These are phyloP conservation scores for Caenorhabditis sp. DNA, from an alignment of 2,888 invertebrate genomes.

Conservation along the genomic window DNA sequence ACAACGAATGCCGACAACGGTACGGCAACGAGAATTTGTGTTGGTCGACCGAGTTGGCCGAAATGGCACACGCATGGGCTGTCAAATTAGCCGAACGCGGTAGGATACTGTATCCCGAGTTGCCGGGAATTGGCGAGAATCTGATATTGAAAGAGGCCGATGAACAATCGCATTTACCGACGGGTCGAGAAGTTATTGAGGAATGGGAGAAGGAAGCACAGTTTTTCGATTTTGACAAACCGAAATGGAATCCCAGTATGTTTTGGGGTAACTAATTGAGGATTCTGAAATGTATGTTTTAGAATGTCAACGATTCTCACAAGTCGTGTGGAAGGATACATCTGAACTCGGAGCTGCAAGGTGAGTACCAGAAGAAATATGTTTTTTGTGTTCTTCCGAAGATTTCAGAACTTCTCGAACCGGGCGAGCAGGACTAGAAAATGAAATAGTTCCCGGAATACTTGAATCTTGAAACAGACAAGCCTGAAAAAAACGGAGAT, in stretches of 20 bases:
- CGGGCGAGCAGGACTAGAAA: too few species aligned
- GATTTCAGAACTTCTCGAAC: background rate
- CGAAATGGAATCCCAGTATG: constrained; percentile 66
- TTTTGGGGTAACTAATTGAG: background rate
- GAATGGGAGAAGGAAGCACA: constrained; percentile 67
- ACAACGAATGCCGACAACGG: constrained; percentile 56
- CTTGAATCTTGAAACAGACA: too few species aligned
- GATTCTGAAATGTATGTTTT: constrained; percentile 13
- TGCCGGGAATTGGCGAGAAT: constrained; percentile 70
- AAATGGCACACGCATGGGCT: constrained; percentile 69
- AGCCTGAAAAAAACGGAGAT: too few species aligned
- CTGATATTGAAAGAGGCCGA: constrained; percentile 58
- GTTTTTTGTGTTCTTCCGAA: too few species aligned
- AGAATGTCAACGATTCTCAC: constrained; percentile 69
- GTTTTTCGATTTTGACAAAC: constrained; percentile 65
- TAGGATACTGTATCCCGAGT: constrained; percentile 66
- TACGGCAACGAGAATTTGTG: constrained; percentile 59
- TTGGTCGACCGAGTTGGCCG: constrained; percentile 69
- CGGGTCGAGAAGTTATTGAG: constrained; percentile 65
- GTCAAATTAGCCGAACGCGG: constrained; percentile 67
- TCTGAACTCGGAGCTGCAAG: constrained; percentile 48
- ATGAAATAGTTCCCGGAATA: too few species aligned
- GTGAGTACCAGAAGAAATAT: background rate
- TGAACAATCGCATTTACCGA: constrained; percentile 65
- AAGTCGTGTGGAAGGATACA: constrained; percentile 69